A percentile compares a stretch with the other conserved stretches of the same genome.
Evolutionary conservation across 2,797 vertebrate species (phyloP).

Genomic region (Carduelis carduelis): DNA sequence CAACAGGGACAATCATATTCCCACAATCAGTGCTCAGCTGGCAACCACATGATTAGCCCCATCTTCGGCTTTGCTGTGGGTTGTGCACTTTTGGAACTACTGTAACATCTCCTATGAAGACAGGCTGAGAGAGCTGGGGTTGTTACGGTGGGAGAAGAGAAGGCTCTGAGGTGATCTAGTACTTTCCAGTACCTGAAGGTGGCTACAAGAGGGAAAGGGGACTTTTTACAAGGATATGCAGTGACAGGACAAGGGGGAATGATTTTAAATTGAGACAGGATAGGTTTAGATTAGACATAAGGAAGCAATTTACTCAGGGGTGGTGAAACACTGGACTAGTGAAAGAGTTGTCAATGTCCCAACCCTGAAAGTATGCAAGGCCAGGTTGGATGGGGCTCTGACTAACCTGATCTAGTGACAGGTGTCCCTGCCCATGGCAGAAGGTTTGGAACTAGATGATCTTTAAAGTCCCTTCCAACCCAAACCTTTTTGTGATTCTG

Average conservation of each 20-base stretch:
- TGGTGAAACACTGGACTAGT: not conserved
- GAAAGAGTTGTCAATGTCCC: not conserved
- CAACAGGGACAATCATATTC: not conserved
- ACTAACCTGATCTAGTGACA: not conserved
- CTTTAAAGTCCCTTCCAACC: not conserved
- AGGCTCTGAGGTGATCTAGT: not conserved
- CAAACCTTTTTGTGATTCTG: not conserved
- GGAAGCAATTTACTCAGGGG: not conserved
- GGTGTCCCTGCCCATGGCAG: not conserved
- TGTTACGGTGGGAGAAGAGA: not conserved
- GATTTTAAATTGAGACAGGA: not conserved
- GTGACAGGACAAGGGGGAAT: not conserved
- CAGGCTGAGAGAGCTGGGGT: not conserved
- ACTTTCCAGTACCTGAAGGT: not conserved
- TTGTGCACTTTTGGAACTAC: not conserved
- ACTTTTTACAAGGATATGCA: not conserved
- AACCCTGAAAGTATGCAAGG: not conserved
- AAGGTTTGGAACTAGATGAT: not conserved
- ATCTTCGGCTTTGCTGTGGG: not conserved
- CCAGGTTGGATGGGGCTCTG: not conserved
- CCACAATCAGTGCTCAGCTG: not conserved
- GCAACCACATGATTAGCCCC: accelerated
- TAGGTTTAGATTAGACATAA: not conserved
- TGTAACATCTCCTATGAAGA: not conserved
- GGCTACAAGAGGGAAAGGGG: not conserved